These are phyloP conservation scores for Mastomys coucha DNA, from an alignment of 2,113 vertebrate species.

Conservation along the genomic window DNA sequence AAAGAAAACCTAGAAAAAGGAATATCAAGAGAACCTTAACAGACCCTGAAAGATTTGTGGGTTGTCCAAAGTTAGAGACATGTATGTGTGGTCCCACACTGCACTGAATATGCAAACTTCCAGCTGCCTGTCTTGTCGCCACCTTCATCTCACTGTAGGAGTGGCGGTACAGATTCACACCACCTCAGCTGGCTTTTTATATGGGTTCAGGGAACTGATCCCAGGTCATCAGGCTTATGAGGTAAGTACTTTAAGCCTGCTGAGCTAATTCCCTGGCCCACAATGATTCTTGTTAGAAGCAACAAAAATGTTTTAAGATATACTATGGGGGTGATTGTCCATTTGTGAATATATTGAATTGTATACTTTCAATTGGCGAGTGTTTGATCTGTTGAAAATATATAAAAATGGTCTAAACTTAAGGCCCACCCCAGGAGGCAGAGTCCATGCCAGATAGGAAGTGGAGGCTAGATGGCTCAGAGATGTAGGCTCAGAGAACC, in stretches of 20 bases:
- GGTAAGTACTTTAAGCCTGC: neutral
- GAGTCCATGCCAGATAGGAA: neutral
- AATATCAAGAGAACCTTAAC: neutral
- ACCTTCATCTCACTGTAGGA: neutral
- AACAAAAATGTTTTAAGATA: conserved; percentile 42
- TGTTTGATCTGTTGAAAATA: neutral
- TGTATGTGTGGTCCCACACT: neutral
- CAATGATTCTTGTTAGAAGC: neutral
- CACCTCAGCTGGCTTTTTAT: neutral
- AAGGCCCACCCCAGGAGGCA: neutral
- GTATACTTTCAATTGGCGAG: conserved; percentile 3
- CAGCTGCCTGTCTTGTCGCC: neutral
- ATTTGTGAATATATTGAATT: conserved; percentile 17
- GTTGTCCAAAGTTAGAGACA: neutral
- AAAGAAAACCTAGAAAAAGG: neutral
- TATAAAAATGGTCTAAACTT: neutral
- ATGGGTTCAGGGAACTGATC: neutral
- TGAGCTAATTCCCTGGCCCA: neutral
- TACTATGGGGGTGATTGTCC: neutral
- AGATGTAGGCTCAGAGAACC: too few relatives aligned
- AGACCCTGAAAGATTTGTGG: conserved; percentile 8
- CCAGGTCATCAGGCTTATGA: neutral
- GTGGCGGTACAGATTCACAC: neutral
- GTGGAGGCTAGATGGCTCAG: neutral
- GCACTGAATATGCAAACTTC: neutral